phyloP scores from a whole-genome alignment of 2,113 vertebrate genomes.

The Osmerus eperlanus region DNA sequence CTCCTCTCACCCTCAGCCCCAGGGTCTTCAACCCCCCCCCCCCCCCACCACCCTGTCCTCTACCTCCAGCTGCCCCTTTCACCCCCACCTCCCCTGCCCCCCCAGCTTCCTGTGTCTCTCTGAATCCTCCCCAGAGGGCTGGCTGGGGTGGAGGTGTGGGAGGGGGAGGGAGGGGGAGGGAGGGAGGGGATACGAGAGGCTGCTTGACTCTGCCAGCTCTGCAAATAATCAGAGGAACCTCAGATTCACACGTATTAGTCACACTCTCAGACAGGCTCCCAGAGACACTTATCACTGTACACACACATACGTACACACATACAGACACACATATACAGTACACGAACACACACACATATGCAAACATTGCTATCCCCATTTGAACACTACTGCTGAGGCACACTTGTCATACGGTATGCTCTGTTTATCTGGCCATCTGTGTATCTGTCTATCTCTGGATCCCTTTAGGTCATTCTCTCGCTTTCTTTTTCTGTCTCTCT shows the following conservation, averaged over 20 bases:
- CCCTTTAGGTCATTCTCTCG: too few relatives aligned
- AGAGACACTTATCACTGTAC: slow-evolving; percentile 30
- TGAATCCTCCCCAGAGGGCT: slow-evolving; percentile 8
- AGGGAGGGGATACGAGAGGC: slow-evolving; percentile 6
- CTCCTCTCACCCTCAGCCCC: slow-evolving; percentile 41
- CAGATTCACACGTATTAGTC: slow-evolving; percentile 44
- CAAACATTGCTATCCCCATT: too few relatives aligned
- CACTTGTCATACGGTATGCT: too few relatives aligned
- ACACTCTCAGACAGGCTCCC: slow-evolving; percentile 19
- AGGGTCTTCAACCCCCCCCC: slow-evolving; percentile 21
- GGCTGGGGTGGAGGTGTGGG: slow-evolving; percentile 11
- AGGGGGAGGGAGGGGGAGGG: neutral
- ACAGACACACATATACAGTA: neutral
- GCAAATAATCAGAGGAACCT: slow-evolving; percentile 51
- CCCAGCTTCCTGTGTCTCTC: slow-evolving; percentile 45
- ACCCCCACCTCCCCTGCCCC: slow-evolving; percentile 19
- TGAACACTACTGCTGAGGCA: too few relatives aligned
- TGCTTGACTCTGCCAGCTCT: slow-evolving; percentile 20
- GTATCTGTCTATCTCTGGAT: too few relatives aligned
- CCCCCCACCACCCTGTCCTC: neutral
- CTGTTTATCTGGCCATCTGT: too few relatives aligned
- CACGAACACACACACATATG: neutral
- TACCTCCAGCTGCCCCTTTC: slow-evolving; percentile 31
- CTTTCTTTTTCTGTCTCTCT: neutral
- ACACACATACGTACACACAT: slow-evolving; percentile 1